Percentiles rank a stretch among this genome's conserved stretches.
Conservation (phyloP, 2,888 invertebrate genomes). For the Chrysomela aeneicollis region DNA sequence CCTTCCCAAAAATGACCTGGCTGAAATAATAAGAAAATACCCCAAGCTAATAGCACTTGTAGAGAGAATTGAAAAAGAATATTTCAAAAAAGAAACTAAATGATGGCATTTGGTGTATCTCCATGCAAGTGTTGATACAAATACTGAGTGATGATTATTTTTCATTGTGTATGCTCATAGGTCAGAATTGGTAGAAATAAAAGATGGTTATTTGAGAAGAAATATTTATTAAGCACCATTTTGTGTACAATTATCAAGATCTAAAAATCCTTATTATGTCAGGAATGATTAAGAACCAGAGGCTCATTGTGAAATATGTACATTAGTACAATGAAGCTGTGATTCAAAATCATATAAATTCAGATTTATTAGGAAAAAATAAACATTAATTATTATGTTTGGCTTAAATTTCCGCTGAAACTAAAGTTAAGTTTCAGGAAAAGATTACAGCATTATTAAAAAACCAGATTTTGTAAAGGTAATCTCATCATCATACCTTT, state of each 20-base stretch:
- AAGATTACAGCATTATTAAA: constrained; percentile 27
- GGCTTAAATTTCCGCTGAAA: constrained; percentile 37
- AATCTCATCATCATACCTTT: constrained; percentile 19
- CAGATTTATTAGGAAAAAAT: not conserved
- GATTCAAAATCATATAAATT: constrained; percentile 55
- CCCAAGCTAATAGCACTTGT: constrained; percentile 83
- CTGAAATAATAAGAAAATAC: constrained; percentile 80
- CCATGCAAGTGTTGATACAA: not conserved
- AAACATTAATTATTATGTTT: constrained; percentile 17
- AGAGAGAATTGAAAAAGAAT: constrained; percentile 82
- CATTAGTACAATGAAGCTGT: constrained; percentile 55
- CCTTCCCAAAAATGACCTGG: constrained; percentile 82
- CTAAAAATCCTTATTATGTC: constrained; percentile 11
- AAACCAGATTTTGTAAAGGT: constrained; percentile 8
- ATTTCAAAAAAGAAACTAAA: constrained; percentile 67
- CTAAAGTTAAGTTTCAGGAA: constrained; percentile 38
- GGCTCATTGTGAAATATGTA: constrained; percentile 52
- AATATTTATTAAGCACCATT: constrained; percentile 29
- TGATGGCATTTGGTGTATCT: not conserved
- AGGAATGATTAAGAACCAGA: constrained; percentile 52
- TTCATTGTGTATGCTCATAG: not conserved
- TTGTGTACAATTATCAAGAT: constrained; percentile 17
- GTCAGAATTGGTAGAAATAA: not conserved
- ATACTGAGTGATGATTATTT: not conserved
- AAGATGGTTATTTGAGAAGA: not conserved